These are phyloP conservation scores for Sebastes hubbsi DNA, from an alignment of 2,797 vertebrate genomes.

Conservation along the genomic window DNA sequence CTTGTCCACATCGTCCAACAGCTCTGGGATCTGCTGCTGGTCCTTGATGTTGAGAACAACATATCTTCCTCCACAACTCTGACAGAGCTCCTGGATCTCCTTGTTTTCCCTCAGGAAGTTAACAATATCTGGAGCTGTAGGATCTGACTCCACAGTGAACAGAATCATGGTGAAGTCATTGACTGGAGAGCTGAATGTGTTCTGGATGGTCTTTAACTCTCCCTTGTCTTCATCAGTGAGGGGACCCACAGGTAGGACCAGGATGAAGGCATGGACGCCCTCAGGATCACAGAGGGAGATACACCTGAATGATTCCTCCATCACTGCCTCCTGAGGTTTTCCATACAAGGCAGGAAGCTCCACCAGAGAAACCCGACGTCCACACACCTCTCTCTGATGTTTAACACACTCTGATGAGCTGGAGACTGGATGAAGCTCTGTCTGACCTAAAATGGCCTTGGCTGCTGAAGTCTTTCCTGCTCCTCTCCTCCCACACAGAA, in stretches of 20 bases:
- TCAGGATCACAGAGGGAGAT: constrained; percentile 50
- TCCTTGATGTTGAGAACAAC: constrained; percentile 15
- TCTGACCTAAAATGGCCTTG: constrained; percentile 23
- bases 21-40: neutral
- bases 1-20: neutral
- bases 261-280: constrained; percentile 72
- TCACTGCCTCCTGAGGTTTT: constrained; percentile 51
- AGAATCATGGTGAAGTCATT: constrained; percentile 40
- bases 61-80: constrained; percentile 9
- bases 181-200: constrained; percentile 35
- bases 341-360: constrained; percentile 71
- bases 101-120: neutral
- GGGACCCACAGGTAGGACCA: constrained; percentile 31
- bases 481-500: constrained; percentile 37
- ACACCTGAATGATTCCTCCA: constrained; percentile 82
- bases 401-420: constrained; percentile 15
- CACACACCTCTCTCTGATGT: constrained; percentile 37
- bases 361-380: constrained; percentile 34
- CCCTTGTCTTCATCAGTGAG: constrained; percentile 55
- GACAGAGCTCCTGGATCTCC: constrained; percentile 5
- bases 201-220: constrained; percentile 48
- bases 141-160: constrained; percentile 43
- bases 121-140: neutral
- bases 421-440: neutral
- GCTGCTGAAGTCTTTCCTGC: constrained; percentile 31